Percentiles rank a stretch among this genome's conserved stretches.
Evolutionary conservation across 2,797 vertebrate genomes (phyloP).

Genomic region (Hozukius guyotensis): DNA sequence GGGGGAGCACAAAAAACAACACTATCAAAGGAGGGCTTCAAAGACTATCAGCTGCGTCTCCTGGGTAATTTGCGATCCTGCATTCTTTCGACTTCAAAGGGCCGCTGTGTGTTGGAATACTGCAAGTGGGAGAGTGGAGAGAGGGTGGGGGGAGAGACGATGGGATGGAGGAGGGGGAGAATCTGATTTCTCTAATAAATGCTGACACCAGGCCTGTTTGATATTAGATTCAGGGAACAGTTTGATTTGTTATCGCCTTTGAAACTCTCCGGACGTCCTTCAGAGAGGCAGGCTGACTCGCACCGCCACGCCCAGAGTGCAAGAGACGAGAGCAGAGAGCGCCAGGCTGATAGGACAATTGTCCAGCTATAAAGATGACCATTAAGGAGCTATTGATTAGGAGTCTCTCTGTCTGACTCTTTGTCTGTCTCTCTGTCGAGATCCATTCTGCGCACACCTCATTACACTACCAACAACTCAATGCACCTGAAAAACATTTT

Average conservation of each 20-base stretch:
- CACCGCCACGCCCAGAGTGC: conserved; percentile 45
- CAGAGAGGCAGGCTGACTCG: conserved; percentile 82
- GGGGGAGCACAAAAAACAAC: conserved; percentile 83
- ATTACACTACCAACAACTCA: conserved; percentile 26
- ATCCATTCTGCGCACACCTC: conserved; percentile 22
- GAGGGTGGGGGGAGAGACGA: conserved; percentile 39
- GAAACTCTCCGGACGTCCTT: conserved; percentile 94
- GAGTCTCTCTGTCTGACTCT: conserved; percentile 56
- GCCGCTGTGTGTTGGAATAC: conserved; percentile 85
- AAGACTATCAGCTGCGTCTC: conserved; percentile 94
- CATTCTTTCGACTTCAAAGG: conserved; percentile 97
- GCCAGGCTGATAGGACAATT: conserved; percentile 30
- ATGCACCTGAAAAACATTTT: conserved; percentile 24
- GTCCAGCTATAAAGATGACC: conserved; percentile 62
- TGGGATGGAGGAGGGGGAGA: conserved; percentile 69
- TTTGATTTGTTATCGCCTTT: conserved; percentile 96
- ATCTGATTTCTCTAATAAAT: conserved; percentile 97
- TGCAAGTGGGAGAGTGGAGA: conserved; percentile 74
- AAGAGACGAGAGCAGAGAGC: conserved; percentile 44
- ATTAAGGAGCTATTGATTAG: conserved; percentile 67
- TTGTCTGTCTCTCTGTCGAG: conserved; percentile 47
- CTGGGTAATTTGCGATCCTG: conserved; percentile 95
- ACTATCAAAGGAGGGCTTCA: conserved; percentile 98
- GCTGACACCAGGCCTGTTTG: conserved; percentile 96
- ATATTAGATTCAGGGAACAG: conserved; percentile 96